Evolutionary conservation across 1,140 invertebrate genomes (phyloP), one percentile per base, ranked within the genome.

Genomic region (Diachasmimorpha longicaudata): DNA sequence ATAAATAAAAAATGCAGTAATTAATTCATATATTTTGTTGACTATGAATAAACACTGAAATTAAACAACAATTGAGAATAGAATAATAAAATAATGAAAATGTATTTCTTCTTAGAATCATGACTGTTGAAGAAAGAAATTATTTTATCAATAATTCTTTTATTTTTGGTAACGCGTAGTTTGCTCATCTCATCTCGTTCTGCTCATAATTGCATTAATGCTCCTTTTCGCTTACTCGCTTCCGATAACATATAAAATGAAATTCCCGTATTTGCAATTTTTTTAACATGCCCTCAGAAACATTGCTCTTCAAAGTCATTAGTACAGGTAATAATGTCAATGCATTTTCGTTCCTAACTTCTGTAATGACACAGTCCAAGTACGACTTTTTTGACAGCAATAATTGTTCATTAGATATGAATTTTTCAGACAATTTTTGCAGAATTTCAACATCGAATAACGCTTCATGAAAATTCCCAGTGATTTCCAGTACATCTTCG

Each of bases 371-470:
- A 68, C 69, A 63, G 19, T 66, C 58, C 46, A 55, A 52, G 58
- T 74, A 77, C 4, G 48, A 16, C n/a, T 48, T 48, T 46, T 68
- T 77, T 63, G 19, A 58, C 55, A 25, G 25, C 23, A n/a, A 16
- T 66, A 31, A 68, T 75, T 46, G 69, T 46, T 39, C 74, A 10
- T 71, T 72, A 31, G 74, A 69, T 21, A 75, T n/a, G 14, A 72
- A 46, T 36, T n/a, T 0, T 68, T 69, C 4, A 10, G 67, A 44
- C 23, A 79, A 25, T 71, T 79, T 70, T 55, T 79, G 11, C 48
- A 81, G 75, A 44, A 79, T 70, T 37, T 78, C 69, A 67, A 81
- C 77, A 74, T 78, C 80, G 63, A 76, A 81, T 58, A 73, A 68
- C 39, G 76, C 75, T 14, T 81, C 75, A 74, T 79, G 76, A 36